Percentiles rank a stretch among this genome's conserved stretches.
phyloP scores from a whole-genome alignment of 2,888 invertebrate genomes.

The Hipparchia sbordonii region DNA sequence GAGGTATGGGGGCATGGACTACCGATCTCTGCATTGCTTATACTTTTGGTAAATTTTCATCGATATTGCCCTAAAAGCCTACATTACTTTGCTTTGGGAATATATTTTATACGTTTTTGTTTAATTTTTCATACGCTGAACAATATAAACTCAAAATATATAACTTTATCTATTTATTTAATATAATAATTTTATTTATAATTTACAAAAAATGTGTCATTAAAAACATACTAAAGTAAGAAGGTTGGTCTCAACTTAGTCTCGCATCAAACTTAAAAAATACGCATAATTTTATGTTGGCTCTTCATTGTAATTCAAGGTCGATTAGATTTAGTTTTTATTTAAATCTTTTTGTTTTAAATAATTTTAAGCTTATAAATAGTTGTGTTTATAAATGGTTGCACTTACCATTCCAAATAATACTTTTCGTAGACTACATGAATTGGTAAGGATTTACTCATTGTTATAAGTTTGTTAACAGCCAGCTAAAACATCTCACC shows the following conservation, averaged over 20 bases:
- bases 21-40: constrained; percentile 35
- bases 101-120: no score
- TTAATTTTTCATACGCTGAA: no score
- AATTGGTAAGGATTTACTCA: neutral
- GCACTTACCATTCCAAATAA: neutral
- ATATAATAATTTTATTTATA: neutral
- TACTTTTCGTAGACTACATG: neutral
- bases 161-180: no score
- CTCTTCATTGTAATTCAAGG: constrained; percentile 17
- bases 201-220: neutral
- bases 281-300: constrained; percentile 9
- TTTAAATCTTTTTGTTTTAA: neutral
- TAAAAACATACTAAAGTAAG: neutral
- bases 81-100: neutral
- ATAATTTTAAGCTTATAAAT: neutral
- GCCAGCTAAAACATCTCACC: neutral
- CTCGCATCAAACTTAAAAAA: neutral
- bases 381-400: neutral
- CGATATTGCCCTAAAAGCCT: constrained; percentile 17
- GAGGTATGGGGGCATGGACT: constrained; percentile 19
- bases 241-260: neutral
- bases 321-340: constrained; percentile 8
- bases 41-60: constrained; percentile 17
- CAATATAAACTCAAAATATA: no score
- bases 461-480: constrained; percentile 5